Evolutionary conservation across 2,888 invertebrate species (phyloP).

Genomic region (Petrolisthes cinctipes): DNA sequence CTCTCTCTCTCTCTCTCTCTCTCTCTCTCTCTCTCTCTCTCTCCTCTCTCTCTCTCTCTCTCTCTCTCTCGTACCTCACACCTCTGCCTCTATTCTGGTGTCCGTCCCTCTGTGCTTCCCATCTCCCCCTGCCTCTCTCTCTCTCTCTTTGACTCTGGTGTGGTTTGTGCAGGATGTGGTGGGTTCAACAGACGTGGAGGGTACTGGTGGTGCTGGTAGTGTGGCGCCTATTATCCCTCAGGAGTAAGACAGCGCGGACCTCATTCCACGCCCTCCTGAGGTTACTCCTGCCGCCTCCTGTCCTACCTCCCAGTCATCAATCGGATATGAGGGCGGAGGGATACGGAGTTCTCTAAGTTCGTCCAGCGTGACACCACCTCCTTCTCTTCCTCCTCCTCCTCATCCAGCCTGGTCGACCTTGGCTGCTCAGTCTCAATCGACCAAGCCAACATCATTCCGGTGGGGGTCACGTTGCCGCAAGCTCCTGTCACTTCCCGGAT

Average conservation of each 20-base stretch:
- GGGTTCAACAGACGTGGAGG: neutral
- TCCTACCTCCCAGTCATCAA: constrained; percentile 13
- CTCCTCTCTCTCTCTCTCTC: neutral
- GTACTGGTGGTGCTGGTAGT: neutral
- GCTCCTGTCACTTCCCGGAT: too few species aligned
- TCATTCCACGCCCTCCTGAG: neutral
- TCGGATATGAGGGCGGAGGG: constrained; percentile 2
- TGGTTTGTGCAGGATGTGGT: neutral
- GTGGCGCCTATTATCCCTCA: neutral
- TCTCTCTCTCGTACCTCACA: neutral
- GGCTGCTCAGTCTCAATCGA: too few species aligned
- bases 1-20: neutral
- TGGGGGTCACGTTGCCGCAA: too few species aligned
- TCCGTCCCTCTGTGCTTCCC: too few species aligned
- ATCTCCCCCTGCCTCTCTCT: neutral
- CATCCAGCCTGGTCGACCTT: too few species aligned
- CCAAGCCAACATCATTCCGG: too few species aligned
- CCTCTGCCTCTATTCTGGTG: neutral
- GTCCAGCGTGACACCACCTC: too few species aligned
- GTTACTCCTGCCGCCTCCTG: constrained; percentile 8
- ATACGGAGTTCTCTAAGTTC: too few species aligned
- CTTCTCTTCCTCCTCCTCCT: too few species aligned
- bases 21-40: neutral
- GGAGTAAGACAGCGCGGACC: neutral
- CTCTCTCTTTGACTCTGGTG: neutral